Percentiles rank a stretch among this genome's conserved stretches.
Conservation (phyloP, 2,113 vertebrate genomes). For the Aegotheles bennettii region DNA sequence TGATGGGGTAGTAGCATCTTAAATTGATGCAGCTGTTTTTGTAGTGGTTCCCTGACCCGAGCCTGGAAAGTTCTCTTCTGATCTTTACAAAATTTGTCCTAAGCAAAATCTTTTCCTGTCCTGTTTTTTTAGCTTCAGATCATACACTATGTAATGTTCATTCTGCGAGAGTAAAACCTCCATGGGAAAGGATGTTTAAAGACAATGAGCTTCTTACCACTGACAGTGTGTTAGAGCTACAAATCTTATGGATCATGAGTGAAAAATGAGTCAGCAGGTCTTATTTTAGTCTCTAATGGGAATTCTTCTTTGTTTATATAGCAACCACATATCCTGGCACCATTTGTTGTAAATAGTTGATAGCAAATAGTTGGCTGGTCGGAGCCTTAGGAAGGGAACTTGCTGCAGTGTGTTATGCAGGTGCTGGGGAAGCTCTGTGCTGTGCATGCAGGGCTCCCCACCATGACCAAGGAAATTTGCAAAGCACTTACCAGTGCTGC, state of each 20-base stretch:
- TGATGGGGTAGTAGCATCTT: background rate
- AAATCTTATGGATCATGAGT: background rate
- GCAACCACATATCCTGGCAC: background rate
- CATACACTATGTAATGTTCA: background rate
- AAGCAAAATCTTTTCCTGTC: background rate
- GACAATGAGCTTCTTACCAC: fast-evolving
- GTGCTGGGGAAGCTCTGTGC: fast-evolving
- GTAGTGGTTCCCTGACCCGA: background rate
- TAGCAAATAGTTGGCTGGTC: background rate
- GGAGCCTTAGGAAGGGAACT: background rate
- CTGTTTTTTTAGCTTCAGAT: fast-evolving
- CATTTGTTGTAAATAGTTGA: background rate
- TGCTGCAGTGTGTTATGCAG: fast-evolving
- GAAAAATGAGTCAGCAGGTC: background rate
- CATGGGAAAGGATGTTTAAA: background rate
- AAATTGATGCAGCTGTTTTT: background rate
- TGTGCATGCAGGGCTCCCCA: fast-evolving
- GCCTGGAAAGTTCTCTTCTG: background rate
- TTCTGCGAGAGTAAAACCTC: background rate
- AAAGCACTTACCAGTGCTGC: background rate
- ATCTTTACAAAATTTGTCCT: background rate
- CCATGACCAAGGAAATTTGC: fast-evolving
- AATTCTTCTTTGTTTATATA: conserved; percentile 10
- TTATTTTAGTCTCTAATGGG: background rate
- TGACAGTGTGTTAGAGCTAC: background rate